Evolutionary conservation across 2,888 invertebrate genomes (phyloP).

Genomic region (Frankliniella intonsa): DNA sequence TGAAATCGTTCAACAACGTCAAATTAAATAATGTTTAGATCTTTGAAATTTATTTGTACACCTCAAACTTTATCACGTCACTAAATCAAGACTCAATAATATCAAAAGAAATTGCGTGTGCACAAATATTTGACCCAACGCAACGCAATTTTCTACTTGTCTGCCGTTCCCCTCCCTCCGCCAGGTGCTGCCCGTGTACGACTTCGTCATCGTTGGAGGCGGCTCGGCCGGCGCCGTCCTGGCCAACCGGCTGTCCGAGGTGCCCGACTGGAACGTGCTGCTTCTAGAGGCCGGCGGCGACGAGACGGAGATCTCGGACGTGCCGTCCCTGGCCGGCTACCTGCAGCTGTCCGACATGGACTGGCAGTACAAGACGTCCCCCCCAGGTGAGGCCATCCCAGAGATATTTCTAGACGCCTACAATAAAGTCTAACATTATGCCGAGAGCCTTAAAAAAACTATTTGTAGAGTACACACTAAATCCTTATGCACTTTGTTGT

Average conservation of each 20-base stretch:
- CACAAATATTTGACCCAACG: background rate
- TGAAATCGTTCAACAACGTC: too few relatives aligned
- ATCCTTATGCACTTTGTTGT: too few relatives aligned
- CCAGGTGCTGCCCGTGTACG: slow-evolving; percentile 72
- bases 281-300: slow-evolving; percentile 75
- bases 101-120: too few relatives aligned
- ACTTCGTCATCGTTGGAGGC: slow-evolving; percentile 80
- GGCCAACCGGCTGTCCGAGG: slow-evolving; percentile 76
- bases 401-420: too few relatives aligned
- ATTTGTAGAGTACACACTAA: too few relatives aligned
- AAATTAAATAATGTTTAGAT: too few relatives aligned
- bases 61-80: too few relatives aligned
- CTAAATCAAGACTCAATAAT: too few relatives aligned
- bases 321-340: slow-evolving; percentile 79
- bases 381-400: slow-evolving; percentile 55
- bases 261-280: slow-evolving; percentile 75
- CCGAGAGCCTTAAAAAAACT: too few relatives aligned
- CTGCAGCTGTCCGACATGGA: slow-evolving; percentile 80
- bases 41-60: too few relatives aligned
- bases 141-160: background rate
- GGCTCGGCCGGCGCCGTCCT: slow-evolving; percentile 88
- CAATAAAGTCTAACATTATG: too few relatives aligned
- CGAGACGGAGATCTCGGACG: slow-evolving; percentile 83
- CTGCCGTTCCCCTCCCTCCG: background rate
- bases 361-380: slow-evolving; percentile 84